phyloP scores from a whole-genome alignment of 2,888 invertebrate species.

The Tuberolachnus salignus region DNA sequence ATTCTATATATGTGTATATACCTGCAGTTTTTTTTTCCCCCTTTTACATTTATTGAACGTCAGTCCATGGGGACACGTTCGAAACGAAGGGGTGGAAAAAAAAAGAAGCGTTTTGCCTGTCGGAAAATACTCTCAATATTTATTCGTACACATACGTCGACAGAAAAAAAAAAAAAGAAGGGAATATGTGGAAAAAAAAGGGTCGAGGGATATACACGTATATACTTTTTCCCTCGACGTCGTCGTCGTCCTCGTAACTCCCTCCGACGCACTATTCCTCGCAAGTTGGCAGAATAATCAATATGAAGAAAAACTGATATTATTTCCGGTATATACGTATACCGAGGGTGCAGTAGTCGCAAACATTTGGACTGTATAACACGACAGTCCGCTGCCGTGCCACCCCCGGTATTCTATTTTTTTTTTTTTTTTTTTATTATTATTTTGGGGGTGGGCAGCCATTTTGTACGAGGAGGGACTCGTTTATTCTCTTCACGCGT shows the following conservation, averaged over 20 bases:
- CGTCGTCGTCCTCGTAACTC: slow-evolving; percentile 22
- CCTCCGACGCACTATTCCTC: slow-evolving; percentile 22
- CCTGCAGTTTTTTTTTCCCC: slow-evolving; percentile 28
- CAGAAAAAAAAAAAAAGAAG: slow-evolving; percentile 32
- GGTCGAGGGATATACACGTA: slow-evolving; percentile 45
- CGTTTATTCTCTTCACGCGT: slow-evolving; percentile 7
- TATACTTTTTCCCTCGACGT: slow-evolving; percentile 46
- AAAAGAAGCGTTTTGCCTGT: slow-evolving; percentile 47
- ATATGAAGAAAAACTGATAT: slow-evolving; percentile 56
- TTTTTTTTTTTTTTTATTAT: slow-evolving; percentile 33
- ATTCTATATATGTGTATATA: neutral
- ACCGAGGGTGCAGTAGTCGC: slow-evolving; percentile 40
- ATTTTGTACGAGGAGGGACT: slow-evolving; percentile 41
- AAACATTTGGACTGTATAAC: slow-evolving; percentile 55
- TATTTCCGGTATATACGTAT: slow-evolving; percentile 46
- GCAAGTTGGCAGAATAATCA: slow-evolving; percentile 54
- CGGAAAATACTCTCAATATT: slow-evolving; percentile 54
- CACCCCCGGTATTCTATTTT: slow-evolving; percentile 29
- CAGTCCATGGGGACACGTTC: slow-evolving; percentile 44
- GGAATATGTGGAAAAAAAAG: slow-evolving; percentile 50
- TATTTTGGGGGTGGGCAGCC: slow-evolving; percentile 50
- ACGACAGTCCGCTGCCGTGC: slow-evolving; percentile 26
- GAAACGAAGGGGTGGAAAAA: slow-evolving; percentile 43
- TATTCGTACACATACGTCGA: slow-evolving; percentile 51
- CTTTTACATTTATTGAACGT: slow-evolving; percentile 41